Conservation (phyloP, 2,797 vertebrate genomes). For the Halcyon chelicuti region DNA sequence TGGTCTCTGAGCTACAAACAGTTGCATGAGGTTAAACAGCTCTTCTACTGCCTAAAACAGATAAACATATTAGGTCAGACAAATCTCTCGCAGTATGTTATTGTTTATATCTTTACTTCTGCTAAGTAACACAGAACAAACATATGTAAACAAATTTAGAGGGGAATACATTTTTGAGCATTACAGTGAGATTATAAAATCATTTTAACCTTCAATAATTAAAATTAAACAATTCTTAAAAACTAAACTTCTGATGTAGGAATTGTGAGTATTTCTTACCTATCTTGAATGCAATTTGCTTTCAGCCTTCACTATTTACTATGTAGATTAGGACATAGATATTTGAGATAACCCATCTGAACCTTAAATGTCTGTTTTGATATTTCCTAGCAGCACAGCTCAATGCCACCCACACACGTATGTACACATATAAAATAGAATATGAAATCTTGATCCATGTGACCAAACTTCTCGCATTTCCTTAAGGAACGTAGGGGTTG, state of each 20-base stretch:
- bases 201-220: neutral
- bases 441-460: neutral
- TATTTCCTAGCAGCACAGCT: neutral
- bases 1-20: constrained; percentile 94
- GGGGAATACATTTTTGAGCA: neutral
- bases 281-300: neutral
- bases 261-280: neutral
- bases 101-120: neutral
- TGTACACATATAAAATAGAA: neutral
- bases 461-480: neutral
- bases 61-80: neutral
- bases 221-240: neutral
- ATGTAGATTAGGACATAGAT: neutral
- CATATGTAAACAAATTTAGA: neutral
- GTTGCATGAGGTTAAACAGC: constrained; percentile 97
- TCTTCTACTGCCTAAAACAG: constrained; percentile 93
- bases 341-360: neutral
- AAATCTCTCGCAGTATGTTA: neutral
- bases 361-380: neutral
- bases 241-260: neutral
- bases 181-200: neutral
- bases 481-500: neutral
- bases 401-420: neutral
- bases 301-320: neutral
- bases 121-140: neutral